Conservation (phyloP, 2,888 invertebrate species). For the Ganaspis brasiliensis region DNA sequence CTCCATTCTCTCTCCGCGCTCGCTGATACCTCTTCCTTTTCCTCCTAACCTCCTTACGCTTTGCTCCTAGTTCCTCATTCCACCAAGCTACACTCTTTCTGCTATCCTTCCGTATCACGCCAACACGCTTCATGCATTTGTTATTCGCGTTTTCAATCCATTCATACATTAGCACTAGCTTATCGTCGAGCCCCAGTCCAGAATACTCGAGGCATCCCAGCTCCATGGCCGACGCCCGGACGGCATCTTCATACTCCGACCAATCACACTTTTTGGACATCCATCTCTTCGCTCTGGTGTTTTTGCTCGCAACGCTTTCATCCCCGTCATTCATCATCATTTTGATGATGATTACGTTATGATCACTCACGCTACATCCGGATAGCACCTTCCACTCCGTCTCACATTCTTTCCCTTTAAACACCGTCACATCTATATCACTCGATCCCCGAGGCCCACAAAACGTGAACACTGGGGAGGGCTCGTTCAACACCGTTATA, state of each 20-base stretch:
- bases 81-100: not conserved
- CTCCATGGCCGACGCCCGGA: not conserved
- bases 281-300: not conserved
- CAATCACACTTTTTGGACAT: not conserved
- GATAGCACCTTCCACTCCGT: not conserved
- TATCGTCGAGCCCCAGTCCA: not conserved
- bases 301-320: not conserved
- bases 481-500: too few relatives aligned
- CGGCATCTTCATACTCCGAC: not conserved
- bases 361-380: not conserved
- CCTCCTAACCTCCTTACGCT: not conserved
- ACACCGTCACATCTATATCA: too few relatives aligned
- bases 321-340: not conserved
- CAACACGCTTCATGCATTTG: constrained; percentile 1
- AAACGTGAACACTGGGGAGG: too few relatives aligned
- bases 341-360: not conserved
- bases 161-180: constrained; percentile 71
- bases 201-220: not conserved
- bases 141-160: constrained; percentile 5
- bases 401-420: not conserved
- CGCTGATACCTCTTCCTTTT: not conserved
- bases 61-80: not conserved
- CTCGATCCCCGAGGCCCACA: too few relatives aligned
- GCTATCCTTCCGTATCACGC: too few relatives aligned
- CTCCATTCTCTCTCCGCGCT: not conserved